A percentile compares a stretch with the other conserved stretches of the same genome.
phyloP scores from a whole-genome alignment of 2,888 invertebrate species.

The Lydus trimaculatus region DNA sequence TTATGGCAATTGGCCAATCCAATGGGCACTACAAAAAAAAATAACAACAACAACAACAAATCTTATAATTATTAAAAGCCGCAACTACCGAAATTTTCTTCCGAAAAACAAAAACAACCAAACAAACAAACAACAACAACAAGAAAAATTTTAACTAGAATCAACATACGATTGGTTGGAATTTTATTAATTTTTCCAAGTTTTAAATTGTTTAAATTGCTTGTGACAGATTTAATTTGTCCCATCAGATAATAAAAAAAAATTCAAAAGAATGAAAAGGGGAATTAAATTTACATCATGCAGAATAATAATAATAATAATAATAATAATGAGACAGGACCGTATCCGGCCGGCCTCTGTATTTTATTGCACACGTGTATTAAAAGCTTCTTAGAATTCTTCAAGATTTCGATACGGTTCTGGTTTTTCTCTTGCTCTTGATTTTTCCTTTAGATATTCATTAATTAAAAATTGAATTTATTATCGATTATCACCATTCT shows the following conservation, averaged over 20 bases:
- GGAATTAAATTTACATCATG: background rate
- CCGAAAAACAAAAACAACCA: too few species aligned
- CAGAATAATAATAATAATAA: background rate
- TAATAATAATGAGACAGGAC: background rate
- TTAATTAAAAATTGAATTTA: background rate
- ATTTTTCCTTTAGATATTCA: background rate
- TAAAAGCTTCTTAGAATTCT: background rate
- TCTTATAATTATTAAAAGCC: background rate
- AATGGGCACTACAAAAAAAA: background rate
- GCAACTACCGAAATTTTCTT: background rate
- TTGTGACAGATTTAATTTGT: conserved; percentile 57
- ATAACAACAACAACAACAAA: background rate
- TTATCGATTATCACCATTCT: too few species aligned
- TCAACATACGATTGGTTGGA: too few species aligned
- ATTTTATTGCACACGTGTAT: background rate
- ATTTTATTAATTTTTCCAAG: background rate
- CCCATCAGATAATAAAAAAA: background rate
- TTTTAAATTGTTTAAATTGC: conserved; percentile 56
- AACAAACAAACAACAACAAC: too few species aligned
- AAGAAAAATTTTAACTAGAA: too few species aligned
- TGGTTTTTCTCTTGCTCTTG: background rate
- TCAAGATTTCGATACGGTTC: background rate
- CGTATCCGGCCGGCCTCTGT: too few species aligned
- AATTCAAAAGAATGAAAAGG: background rate
- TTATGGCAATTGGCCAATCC: conserved; percentile 9